These are phyloP conservation scores for Notiomystis cincta DNA, from an alignment of 2,113 vertebrate genomes.

Conservation along the genomic window DNA sequence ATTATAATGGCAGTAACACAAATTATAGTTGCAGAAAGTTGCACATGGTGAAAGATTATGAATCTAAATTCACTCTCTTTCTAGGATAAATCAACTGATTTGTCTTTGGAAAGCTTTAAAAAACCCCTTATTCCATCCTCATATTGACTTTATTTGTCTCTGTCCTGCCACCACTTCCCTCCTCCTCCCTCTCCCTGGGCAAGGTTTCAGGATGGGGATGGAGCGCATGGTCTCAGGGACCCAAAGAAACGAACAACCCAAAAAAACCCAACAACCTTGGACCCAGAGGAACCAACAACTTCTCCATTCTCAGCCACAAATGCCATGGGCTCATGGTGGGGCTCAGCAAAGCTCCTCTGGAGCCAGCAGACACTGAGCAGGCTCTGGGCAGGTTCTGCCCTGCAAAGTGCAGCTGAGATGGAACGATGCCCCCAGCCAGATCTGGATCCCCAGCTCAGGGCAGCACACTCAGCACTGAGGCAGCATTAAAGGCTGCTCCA, in stretches of 20 bases:
- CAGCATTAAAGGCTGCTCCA: fast-evolving
- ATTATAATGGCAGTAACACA: neutral
- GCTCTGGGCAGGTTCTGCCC: fast-evolving
- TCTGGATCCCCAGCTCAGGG: fast-evolving
- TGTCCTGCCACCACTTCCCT: neutral
- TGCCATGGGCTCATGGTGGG: fast-evolving
- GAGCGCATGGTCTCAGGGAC: fast-evolving
- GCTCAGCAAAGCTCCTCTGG: neutral
- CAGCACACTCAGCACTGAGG: fast-evolving
- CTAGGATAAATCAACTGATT: neutral
- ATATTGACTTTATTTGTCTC: neutral
- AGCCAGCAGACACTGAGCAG: no score
- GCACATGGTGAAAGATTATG: neutral
- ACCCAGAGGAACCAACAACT: neutral
- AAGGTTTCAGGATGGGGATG: fast-evolving
- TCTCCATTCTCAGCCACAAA: neutral
- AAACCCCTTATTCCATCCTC: fast-evolving
- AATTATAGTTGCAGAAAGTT: neutral
- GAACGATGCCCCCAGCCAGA: fast-evolving
- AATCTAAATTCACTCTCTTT: neutral
- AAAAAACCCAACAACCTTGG: no score
- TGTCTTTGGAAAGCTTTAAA: neutral
- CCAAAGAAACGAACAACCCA: fast-evolving
- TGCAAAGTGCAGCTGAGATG: fast-evolving
- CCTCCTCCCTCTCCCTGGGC: neutral